phyloP scores from a whole-genome alignment of 1,140 invertebrate genomes.

The Rhyzopertha dominica region DNA sequence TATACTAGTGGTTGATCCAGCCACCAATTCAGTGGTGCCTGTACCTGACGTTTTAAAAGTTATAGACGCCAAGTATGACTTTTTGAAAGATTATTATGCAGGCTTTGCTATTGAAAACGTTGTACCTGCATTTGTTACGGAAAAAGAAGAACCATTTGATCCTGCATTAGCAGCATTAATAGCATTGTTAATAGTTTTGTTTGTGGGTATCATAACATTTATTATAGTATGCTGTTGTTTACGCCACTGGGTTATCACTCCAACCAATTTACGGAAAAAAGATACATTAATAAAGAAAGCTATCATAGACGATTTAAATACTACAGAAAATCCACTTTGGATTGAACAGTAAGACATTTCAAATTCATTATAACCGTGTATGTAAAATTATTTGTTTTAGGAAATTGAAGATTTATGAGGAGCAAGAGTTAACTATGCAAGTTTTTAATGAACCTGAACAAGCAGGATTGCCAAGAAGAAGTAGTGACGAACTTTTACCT shows the following conservation, averaged over 20 bases:
- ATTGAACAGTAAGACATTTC: conserved; percentile 71
- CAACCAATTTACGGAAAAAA: conserved; percentile 62
- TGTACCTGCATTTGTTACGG: conserved; percentile 57
- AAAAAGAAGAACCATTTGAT: conserved; percentile 72
- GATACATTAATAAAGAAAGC: conserved; percentile 77
- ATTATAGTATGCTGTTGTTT: conserved; percentile 84
- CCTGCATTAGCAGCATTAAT: conserved; percentile 79
- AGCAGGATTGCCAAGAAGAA: conserved; percentile 46
- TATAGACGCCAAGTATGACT: conserved; percentile 81
- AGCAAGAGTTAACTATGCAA: conserved; percentile 90
- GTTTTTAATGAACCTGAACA: conserved; percentile 79
- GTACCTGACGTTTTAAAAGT: conserved; percentile 76
- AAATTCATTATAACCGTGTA: neutral
- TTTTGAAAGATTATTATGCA: conserved; percentile 69
- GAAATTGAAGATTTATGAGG: conserved; percentile 85
- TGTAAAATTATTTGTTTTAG: conserved; percentile 46
- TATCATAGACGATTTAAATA: conserved; percentile 77
- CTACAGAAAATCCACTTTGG: conserved; percentile 90
- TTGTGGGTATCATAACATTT: conserved; percentile 82
- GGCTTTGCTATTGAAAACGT: conserved; percentile 82
- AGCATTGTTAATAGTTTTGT: conserved; percentile 76
- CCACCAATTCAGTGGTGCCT: conserved; percentile 67
- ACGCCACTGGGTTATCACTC: conserved; percentile 69
- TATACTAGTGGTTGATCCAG: conserved; percentile 75
- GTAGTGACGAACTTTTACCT: conserved; percentile 49